A percentile compares a stretch with the other conserved stretches of the same genome.
phyloP scores from a whole-genome alignment of 2,888 invertebrate species.

The Buathra laborator region DNA sequence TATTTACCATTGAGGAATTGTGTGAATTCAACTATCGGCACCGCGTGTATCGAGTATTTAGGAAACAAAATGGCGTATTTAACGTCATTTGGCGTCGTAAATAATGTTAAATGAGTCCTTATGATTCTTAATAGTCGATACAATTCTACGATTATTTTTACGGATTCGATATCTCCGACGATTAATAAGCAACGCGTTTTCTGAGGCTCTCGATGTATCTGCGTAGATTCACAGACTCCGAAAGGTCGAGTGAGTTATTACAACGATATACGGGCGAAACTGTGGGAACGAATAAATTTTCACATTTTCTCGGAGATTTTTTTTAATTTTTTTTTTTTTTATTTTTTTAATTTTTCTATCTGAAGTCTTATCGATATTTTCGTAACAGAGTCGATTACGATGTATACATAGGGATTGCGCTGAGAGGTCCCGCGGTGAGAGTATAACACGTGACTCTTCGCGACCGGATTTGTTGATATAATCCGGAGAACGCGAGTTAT shows the following conservation, averaged over 20 bases:
- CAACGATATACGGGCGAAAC: constrained; percentile 22
- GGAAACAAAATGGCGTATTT: neutral
- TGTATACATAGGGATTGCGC: neutral
- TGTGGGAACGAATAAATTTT: constrained; percentile 52
- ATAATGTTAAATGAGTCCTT: neutral
- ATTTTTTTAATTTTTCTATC: constrained; percentile 11
- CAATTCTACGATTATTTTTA: neutral
- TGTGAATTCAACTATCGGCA: constrained; percentile 13
- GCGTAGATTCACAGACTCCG: constrained; percentile 13
- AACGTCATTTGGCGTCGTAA: neutral
- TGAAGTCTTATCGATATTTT: constrained; percentile 7
- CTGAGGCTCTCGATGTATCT: constrained; percentile 23
- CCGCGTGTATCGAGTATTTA: neutral
- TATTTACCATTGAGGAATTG: constrained; percentile 19
- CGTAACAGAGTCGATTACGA: neutral
- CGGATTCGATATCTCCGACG: neutral
- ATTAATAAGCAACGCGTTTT: constrained; percentile 26
- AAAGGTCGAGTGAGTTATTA: constrained; percentile 51
- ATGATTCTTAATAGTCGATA: neutral
- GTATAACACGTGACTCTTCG: neutral
- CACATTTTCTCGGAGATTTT: neutral
- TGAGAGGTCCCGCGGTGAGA: neutral
- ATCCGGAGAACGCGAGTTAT: neutral
- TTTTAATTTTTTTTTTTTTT: neutral
- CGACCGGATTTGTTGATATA: neutral